Conservation (phyloP, 2,113 vertebrate species). For the Megaleporinus macrocephalus region DNA sequence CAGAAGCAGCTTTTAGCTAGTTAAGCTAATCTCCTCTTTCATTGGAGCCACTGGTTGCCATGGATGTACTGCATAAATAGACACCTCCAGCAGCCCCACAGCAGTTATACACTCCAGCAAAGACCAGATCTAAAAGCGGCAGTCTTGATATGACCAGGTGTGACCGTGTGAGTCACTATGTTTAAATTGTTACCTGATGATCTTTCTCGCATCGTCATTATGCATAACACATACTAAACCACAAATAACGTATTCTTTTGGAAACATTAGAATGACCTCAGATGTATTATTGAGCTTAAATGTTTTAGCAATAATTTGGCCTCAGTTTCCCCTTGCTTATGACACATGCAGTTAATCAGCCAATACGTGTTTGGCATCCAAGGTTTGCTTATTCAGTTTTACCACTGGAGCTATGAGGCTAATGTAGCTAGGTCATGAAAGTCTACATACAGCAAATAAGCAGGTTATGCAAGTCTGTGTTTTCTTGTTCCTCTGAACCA, state of each 20-base stretch:
- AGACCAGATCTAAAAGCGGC: not conserved
- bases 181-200: slow-evolving; percentile 41
- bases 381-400: too few species aligned
- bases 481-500: too few species aligned
- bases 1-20: slow-evolving; percentile 32
- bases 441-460: too few species aligned
- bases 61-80: slow-evolving; percentile 34
- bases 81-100: slow-evolving; percentile 18
- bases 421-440: too few species aligned
- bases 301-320: slow-evolving; percentile 34
- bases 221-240: slow-evolving; percentile 11
- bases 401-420: too few species aligned
- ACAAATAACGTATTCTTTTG: slow-evolving; percentile 50
- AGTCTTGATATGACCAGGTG: slow-evolving; percentile 35
- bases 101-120: not conserved
- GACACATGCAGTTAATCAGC: too few species aligned
- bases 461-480: too few species aligned
- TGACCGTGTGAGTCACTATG: slow-evolving; percentile 40
- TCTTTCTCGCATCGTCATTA: not conserved
- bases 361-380: too few species aligned
- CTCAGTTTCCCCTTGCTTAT: not conserved
- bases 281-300: slow-evolving; percentile 54
- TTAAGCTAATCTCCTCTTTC: slow-evolving; percentile 43
- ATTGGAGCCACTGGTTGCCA: slow-evolving; percentile 33
- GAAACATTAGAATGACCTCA: slow-evolving; percentile 51